Conservation (phyloP, 1,140 invertebrate species). For the Atta colombica region DNA sequence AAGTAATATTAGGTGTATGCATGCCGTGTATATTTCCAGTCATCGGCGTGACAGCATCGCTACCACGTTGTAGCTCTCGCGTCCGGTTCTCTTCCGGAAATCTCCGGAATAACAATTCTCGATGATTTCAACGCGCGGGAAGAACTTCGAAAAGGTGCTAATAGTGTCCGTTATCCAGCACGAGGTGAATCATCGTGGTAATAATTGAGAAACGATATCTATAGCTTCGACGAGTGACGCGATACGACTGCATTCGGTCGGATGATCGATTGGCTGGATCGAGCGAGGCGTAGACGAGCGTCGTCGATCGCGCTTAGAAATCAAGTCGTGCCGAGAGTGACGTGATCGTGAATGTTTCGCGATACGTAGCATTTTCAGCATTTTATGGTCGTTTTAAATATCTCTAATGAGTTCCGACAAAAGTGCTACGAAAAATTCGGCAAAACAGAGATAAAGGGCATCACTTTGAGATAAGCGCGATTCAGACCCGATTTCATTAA, state of each 20-base stretch:
- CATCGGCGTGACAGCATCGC: conserved; percentile 43
- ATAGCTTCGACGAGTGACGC: conserved; percentile 13
- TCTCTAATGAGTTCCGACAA: not conserved
- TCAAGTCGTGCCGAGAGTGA: conserved; percentile 1
- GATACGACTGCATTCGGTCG: not conserved
- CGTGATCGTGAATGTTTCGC: not conserved
- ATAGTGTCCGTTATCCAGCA: not conserved
- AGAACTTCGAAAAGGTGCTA: not conserved
- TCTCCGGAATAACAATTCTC: not conserved
- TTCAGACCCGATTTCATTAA: too few relatives aligned
- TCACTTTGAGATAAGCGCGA: too few relatives aligned
- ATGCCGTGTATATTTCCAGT: conserved; percentile 45
- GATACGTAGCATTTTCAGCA: not conserved
- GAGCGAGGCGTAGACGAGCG: not conserved
- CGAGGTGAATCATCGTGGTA: conserved; percentile 10
- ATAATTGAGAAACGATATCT: conserved; percentile 12
- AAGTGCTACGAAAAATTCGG: not conserved
- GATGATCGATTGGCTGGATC: conserved; percentile 31
- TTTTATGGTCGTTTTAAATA: not conserved
- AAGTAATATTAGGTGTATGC: conserved; percentile 37
- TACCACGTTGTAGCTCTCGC: not conserved
- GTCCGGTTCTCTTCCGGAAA: not conserved
- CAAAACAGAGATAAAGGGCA: not conserved
- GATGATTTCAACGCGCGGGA: not conserved
- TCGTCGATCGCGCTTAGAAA: not conserved